phyloP scores from a whole-genome alignment of 1,140 invertebrate genomes.

The Aethina tumida region DNA sequence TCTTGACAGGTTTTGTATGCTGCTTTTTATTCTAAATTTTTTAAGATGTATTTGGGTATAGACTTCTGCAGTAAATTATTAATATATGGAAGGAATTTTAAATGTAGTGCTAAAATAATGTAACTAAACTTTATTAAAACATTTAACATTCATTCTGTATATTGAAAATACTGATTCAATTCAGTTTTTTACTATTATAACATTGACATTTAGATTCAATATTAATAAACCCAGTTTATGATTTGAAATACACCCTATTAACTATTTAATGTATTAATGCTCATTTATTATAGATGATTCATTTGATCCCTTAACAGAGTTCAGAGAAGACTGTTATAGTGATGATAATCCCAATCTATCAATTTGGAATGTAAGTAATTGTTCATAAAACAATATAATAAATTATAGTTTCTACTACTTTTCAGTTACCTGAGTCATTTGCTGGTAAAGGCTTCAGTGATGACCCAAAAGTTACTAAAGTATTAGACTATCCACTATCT shows the following conservation, averaged over 20 bases:
- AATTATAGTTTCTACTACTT: neutral
- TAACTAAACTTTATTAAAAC: too few relatives aligned
- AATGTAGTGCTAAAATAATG: too few relatives aligned
- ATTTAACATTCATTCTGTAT: too few relatives aligned
- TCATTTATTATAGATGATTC: constrained; percentile 12
- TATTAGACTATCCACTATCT: constrained; percentile 21
- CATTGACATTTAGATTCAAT: neutral
- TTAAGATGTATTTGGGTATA: too few relatives aligned
- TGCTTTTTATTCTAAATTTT: too few relatives aligned
- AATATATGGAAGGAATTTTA: too few relatives aligned
- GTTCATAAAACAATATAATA: neutral
- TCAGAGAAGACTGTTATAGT: constrained; percentile 12
- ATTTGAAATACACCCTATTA: neutral
- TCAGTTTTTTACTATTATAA: neutral
- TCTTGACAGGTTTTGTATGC: too few relatives aligned
- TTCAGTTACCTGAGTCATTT: constrained; percentile 25
- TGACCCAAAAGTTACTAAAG: constrained; percentile 22
- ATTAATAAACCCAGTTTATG: constrained; percentile 4
- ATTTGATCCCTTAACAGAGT: constrained; percentile 10
- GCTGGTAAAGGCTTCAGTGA: constrained; percentile 26
- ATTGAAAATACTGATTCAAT: too few relatives aligned
- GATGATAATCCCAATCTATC: constrained; percentile 19
- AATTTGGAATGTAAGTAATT: constrained; percentile 19
- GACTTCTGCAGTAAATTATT: too few relatives aligned
- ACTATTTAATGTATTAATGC: constrained; percentile 3